phyloP scores from a whole-genome alignment of 2,888 invertebrate species.

The Limnephilus lunatus region DNA sequence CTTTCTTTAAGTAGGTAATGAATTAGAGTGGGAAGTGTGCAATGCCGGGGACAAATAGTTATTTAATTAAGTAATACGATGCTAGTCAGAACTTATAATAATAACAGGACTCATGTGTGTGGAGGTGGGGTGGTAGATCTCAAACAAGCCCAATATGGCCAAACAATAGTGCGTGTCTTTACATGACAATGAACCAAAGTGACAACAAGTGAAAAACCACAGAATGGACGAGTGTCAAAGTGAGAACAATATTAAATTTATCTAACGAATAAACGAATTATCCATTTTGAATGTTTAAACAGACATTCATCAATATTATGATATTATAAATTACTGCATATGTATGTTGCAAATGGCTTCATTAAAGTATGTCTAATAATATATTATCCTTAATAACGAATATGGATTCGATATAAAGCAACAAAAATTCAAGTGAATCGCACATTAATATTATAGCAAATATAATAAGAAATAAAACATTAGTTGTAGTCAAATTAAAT shows the following conservation, averaged over 20 bases:
- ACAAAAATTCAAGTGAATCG: slow-evolving; percentile 34
- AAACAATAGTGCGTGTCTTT: slow-evolving; percentile 7
- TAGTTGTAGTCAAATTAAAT: slow-evolving; percentile 58
- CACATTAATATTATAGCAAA: slow-evolving; percentile 19
- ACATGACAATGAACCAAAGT: slow-evolving; percentile 19
- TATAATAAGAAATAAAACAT: slow-evolving; percentile 37
- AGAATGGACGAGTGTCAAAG: neutral
- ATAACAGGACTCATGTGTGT: neutral
- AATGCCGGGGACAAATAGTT: slow-evolving; percentile 46
- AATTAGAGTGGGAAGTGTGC: slow-evolving; percentile 53
- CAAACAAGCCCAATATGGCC: neutral
- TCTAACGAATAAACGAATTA: slow-evolving; percentile 17
- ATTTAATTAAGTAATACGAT: slow-evolving; percentile 56
- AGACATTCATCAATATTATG: slow-evolving; percentile 26
- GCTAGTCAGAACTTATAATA: slow-evolving; percentile 58
- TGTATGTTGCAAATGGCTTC: slow-evolving; percentile 6
- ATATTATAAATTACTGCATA: slow-evolving; percentile 18
- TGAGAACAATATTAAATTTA: slow-evolving; percentile 17
- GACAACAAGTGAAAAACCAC: neutral
- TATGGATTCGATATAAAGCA: slow-evolving; percentile 31
- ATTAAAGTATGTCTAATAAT: slow-evolving; percentile 9
- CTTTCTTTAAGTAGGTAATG: slow-evolving; percentile 41
- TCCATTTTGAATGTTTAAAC: slow-evolving; percentile 26
- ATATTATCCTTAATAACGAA: slow-evolving; percentile 6
- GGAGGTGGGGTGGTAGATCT: neutral